Conservation (phyloP, 2,888 invertebrate genomes). For the Microctonus hyperodae region DNA sequence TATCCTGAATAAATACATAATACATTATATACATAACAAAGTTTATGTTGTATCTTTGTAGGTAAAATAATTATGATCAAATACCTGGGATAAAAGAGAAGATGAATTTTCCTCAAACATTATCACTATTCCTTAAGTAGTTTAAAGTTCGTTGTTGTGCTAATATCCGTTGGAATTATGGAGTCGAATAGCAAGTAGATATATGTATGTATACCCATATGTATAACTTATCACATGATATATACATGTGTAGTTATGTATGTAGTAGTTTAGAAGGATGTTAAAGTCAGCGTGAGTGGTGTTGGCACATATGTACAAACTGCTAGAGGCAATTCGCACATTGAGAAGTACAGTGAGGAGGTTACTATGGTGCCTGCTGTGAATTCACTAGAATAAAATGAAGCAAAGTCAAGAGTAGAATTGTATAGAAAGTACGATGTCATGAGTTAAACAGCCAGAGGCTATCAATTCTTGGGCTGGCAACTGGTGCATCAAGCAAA, state of each 20-base stretch:
- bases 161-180: background rate
- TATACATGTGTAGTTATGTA: too few species aligned
- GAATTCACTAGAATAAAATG: conserved; percentile 21
- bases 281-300: conserved; percentile 6
- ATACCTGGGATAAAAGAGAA: background rate
- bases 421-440: conserved; percentile 39
- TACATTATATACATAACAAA: background rate
- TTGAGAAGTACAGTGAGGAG: background rate
- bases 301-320: conserved; percentile 10
- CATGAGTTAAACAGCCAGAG: conserved; percentile 54
- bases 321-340: conserved; percentile 2
- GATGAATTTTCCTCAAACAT: background rate
- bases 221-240: background rate
- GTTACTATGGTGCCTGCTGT: background rate
- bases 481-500: conserved; percentile 42
- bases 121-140: conserved; percentile 3
- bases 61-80: background rate
- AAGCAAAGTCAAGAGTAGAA: conserved; percentile 26
- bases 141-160: conserved; percentile 11
- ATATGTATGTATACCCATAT: background rate
- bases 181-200: background rate
- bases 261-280: conserved; percentile 2
- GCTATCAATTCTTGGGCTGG: conserved; percentile 52
- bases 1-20: background rate
- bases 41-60: background rate